Conservation (phyloP, 2,113 vertebrate species). For the Odocoileus virginianus region DNA sequence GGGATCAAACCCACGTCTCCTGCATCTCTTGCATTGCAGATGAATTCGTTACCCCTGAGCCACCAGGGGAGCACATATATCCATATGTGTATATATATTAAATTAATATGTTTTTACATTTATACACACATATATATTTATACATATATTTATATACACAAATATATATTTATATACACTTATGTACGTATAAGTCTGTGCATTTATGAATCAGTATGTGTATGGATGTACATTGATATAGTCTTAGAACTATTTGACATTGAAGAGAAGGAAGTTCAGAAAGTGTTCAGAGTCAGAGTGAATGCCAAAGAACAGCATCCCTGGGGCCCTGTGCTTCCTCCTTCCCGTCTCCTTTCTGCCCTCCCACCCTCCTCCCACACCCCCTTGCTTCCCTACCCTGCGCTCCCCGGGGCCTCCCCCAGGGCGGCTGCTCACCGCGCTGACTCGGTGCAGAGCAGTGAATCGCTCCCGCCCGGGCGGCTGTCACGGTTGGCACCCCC, state of each 20-base stretch:
- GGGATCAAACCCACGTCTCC: background rate
- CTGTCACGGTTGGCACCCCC: background rate
- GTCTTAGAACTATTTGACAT: background rate
- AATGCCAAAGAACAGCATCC: background rate
- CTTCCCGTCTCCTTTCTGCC: background rate
- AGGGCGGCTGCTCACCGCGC: background rate
- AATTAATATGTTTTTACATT: background rate
- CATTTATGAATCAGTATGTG: background rate
- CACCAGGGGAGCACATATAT: background rate
- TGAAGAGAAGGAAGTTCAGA: constrained; percentile 10
- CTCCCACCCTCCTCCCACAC: background rate
- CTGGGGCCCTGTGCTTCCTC: background rate
- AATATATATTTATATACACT: background rate
- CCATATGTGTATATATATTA: background rate
- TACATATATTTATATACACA: background rate
- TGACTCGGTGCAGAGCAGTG: background rate
- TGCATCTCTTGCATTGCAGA: background rate
- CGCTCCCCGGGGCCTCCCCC: too few relatives aligned
- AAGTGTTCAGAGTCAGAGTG: background rate
- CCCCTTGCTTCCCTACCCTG: background rate
- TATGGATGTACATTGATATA: background rate
- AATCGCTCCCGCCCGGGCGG: background rate
- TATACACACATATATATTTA: background rate
- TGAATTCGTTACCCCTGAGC: background rate
- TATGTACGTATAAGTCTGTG: background rate